Percentiles rank a stretch among this genome's conserved stretches.
Evolutionary conservation across 2,797 vertebrate genomes (phyloP).

Genomic region (Eutrigla gurnardus): DNA sequence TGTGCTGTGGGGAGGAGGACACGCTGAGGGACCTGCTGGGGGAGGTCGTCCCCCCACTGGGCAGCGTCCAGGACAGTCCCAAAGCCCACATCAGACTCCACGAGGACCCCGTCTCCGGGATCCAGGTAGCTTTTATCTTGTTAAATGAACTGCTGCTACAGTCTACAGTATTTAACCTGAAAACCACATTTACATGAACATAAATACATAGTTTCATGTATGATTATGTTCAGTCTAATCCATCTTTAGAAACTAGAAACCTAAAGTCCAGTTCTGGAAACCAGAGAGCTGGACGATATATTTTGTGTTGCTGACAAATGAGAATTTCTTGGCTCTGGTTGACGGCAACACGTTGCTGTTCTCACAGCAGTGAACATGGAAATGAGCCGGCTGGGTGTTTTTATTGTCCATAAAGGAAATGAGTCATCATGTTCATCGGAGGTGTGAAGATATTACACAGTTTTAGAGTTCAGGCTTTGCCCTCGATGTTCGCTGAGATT

Average conservation of each 20-base stretch:
- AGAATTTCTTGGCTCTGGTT: conserved; percentile 18
- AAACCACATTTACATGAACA: background rate
- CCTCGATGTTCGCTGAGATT: background rate
- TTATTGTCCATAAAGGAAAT: background rate
- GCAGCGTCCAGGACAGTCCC: conserved; percentile 90
- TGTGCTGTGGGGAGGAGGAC: conserved; percentile 96
- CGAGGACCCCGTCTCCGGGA: conserved; percentile 93
- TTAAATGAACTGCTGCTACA: background rate
- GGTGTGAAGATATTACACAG: background rate
- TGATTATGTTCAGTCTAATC: conserved; percentile 7
- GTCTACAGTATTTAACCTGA: background rate
- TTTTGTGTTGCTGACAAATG: background rate
- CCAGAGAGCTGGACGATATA: background rate
- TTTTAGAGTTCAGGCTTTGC: background rate
- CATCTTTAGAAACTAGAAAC: conserved; percentile 2
- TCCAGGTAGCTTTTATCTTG: conserved; percentile 85
- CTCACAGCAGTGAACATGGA: background rate
- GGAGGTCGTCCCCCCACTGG: conserved; percentile 86
- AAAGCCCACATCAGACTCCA: conserved; percentile 91
- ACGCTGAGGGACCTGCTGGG: conserved; percentile 93
- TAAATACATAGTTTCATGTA: background rate
- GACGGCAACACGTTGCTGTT: conserved; percentile 1
- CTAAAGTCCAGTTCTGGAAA: conserved; percentile 8
- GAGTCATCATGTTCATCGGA: background rate
- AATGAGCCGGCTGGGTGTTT: background rate